Evolutionary conservation across 2,113 vertebrate species (phyloP).

Genomic region (Stegostoma tigrinum): DNA sequence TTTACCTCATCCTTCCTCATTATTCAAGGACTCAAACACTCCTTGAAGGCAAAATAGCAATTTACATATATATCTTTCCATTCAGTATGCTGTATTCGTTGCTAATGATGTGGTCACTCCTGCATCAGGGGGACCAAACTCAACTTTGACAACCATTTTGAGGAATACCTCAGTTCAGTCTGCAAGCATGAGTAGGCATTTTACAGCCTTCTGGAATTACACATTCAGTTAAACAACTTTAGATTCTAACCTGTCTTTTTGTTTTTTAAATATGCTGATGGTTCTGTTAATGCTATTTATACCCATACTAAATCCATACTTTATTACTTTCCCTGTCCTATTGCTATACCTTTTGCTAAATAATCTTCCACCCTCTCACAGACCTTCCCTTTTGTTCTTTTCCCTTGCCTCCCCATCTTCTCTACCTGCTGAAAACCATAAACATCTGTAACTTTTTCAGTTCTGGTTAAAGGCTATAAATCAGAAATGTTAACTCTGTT

Average conservation of each 20-base stretch:
- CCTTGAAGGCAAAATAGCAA: neutral
- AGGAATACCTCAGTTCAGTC: neutral
- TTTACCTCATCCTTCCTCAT: neutral
- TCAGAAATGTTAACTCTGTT: neutral
- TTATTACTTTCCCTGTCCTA: neutral
- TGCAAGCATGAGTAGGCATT: neutral
- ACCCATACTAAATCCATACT: neutral
- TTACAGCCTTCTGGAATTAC: neutral
- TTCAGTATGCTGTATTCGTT: neutral
- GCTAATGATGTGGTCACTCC: neutral
- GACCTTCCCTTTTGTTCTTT: neutral
- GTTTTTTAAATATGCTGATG: neutral
- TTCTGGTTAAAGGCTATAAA: neutral
- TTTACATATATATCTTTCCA: neutral
- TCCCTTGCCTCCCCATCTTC: too few relatives aligned
- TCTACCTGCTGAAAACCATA: neutral
- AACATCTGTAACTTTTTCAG: neutral
- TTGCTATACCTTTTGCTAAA: neutral
- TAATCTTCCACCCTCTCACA: too few relatives aligned
- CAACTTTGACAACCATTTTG: neutral
- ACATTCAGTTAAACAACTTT: neutral
- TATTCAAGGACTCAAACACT: neutral
- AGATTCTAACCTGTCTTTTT: neutral
- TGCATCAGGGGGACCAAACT: neutral
- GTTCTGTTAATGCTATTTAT: neutral